These are phyloP conservation scores for Cephalopterus ornatus DNA, from an alignment of 2,113 vertebrate genomes.

Conservation along the genomic window DNA sequence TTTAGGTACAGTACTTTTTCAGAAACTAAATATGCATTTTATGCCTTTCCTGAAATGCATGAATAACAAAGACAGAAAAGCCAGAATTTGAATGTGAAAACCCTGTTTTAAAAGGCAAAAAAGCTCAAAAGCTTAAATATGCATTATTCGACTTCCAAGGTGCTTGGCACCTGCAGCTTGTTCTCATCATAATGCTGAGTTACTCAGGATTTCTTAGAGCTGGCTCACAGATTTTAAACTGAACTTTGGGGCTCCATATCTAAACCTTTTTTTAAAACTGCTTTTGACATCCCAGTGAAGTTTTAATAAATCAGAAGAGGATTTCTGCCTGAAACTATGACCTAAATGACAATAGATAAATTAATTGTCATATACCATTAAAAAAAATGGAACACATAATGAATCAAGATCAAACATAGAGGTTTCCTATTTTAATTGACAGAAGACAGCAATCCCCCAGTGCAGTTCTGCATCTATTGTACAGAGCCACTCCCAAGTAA, in stretches of 20 bases:
- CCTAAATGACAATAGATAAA: background rate
- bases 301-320: background rate
- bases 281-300: background rate
- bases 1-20: background rate
- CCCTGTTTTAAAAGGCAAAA: background rate
- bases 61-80: background rate
- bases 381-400: background rate
- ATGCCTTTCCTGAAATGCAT: background rate
- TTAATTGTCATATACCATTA: background rate
- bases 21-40: background rate
- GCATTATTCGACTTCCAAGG: background rate
- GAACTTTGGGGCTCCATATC: background rate
- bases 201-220: background rate
- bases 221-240: background rate
- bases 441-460: background rate
- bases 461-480: background rate
- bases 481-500: background rate
- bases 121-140: background rate
- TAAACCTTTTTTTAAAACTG: background rate
- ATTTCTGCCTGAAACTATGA: background rate
- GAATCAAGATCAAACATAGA: background rate
- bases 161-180: background rate
- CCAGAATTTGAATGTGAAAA: background rate
- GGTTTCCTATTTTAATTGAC: background rate
- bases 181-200: background rate